phyloP scores from a whole-genome alignment of 2,888 invertebrate genomes.

The Portevinia maculata region DNA sequence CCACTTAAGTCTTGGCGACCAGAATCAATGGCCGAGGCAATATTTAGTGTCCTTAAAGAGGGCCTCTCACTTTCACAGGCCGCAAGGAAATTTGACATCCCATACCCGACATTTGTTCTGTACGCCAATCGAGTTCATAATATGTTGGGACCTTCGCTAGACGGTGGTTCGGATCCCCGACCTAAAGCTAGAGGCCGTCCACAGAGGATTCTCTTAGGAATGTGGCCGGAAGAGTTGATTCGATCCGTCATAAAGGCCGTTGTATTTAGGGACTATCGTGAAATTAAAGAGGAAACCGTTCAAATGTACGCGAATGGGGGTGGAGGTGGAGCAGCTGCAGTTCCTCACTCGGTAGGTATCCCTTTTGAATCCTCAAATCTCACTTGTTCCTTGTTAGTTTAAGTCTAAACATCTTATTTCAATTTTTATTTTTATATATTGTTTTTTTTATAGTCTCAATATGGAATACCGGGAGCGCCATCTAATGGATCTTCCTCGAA shows the following conservation, averaged over 20 bases:
- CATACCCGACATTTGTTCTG: slow-evolving; percentile 96
- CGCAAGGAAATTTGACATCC: slow-evolving; percentile 96
- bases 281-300: slow-evolving; percentile 89
- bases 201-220: slow-evolving; percentile 94
- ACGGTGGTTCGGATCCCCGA: slow-evolving; percentile 94
- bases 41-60: slow-evolving; percentile 95
- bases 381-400: background rate
- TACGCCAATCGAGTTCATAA: slow-evolving; percentile 97
- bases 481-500: slow-evolving; percentile 77
- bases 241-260: slow-evolving; percentile 95
- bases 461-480: slow-evolving; percentile 75
- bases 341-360: slow-evolving; percentile 75
- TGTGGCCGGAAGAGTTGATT: slow-evolving; percentile 97
- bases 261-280: slow-evolving; percentile 94
- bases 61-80: slow-evolving; percentile 94
- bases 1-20: slow-evolving; percentile 97
- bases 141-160: slow-evolving; percentile 95
- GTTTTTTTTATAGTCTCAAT: slow-evolving; percentile 74
- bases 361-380: background rate
- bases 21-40: slow-evolving; percentile 97
- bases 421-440: slow-evolving; percentile 9
- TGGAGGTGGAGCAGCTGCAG: slow-evolving; percentile 64
- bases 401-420: background rate
- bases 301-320: slow-evolving; percentile 83
- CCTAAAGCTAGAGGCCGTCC: slow-evolving; percentile 96